Evolutionary conservation across 2,797 vertebrate species (phyloP), one percentile per base, ranked within the genome.

Genomic region (Pseudomugil tenellus): DNA sequence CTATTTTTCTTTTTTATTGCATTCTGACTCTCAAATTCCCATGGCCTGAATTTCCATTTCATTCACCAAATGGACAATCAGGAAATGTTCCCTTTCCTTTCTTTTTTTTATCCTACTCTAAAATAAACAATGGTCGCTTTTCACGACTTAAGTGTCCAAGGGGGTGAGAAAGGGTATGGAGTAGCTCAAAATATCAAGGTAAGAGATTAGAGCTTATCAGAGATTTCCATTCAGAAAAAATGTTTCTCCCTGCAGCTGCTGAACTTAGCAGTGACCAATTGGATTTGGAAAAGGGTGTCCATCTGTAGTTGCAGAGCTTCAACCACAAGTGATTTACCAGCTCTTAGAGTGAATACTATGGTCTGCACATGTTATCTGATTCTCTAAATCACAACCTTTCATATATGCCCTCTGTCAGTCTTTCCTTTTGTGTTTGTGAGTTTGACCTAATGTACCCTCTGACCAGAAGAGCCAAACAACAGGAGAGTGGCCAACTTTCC

Each of bases 131-230:
- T 81, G 67, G 48, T 51, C 54, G 62, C 80, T 83, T 84, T 86
- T 90, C 80, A 80, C 35, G 51, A 85, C 86, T 87, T 90, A 78
- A 90, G 85, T 26, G 58, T 52, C 49, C 1, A 13, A 52, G 68
- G 65, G 72, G 65, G 35, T 51, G 58, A 66, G 46, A 86, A 66
- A 19, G 61, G 54, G 64, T 53, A 54, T 58, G 72, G 39, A 57
- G 75, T 76, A 67, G 78, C 68, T 81, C 82, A 72, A 67, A 85
- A 80, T 79, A 86, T 87, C 79, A 89, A 89, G 87, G 82, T 91
- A 70, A 89, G 78, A 84, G 88, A 91, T 91, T 91, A 89, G 62
- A 23, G 57, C 51, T 91, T 88, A 86, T 90, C 80, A 63, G 63
- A 84, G 74, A 74, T 83, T 91, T 88, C 77, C 75, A 76, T 71